Evolutionary conservation across 1,140 invertebrate genomes (phyloP).

Genomic region (Heterodera carotae): DNA sequence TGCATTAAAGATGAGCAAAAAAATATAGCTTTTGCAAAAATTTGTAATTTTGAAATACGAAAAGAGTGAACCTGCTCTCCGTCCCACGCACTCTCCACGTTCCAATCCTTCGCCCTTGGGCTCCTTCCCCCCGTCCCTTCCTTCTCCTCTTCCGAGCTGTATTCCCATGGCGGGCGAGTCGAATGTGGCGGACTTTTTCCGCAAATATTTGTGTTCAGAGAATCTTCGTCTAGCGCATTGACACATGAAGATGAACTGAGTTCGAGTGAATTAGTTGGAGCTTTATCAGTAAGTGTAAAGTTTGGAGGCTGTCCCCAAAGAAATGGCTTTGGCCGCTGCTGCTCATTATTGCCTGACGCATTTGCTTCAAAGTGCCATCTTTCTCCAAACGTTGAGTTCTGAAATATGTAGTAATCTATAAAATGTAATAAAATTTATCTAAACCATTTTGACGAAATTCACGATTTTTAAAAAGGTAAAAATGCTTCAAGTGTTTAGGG

Average conservation of each 20-base stretch:
- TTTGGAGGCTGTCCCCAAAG: background rate
- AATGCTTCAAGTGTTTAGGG: too few species aligned
- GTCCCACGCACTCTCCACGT: background rate
- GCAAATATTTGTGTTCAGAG: background rate
- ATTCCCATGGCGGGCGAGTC: background rate
- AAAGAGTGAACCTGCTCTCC: too few species aligned
- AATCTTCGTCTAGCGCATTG: too few species aligned
- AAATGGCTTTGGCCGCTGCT: background rate
- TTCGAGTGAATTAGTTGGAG: background rate
- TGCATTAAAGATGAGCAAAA: too few species aligned
- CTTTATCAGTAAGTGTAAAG: background rate
- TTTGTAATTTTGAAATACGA: too few species aligned
- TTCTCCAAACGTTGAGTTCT: too few species aligned
- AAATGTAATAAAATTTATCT: too few species aligned
- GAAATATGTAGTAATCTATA: too few species aligned
- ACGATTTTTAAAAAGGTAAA: too few species aligned
- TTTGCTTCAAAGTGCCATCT: background rate
- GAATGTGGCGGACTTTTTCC: background rate
- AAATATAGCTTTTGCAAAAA: too few species aligned
- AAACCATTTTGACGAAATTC: too few species aligned
- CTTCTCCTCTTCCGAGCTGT: background rate
- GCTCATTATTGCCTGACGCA: background rate
- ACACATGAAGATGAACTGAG: too few species aligned
- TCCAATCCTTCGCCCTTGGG: background rate
- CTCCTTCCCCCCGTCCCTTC: background rate